Base-by-base conservation (phyloP, 1,140 invertebrate species). In the Hydropsyche tenuis region DNA sequence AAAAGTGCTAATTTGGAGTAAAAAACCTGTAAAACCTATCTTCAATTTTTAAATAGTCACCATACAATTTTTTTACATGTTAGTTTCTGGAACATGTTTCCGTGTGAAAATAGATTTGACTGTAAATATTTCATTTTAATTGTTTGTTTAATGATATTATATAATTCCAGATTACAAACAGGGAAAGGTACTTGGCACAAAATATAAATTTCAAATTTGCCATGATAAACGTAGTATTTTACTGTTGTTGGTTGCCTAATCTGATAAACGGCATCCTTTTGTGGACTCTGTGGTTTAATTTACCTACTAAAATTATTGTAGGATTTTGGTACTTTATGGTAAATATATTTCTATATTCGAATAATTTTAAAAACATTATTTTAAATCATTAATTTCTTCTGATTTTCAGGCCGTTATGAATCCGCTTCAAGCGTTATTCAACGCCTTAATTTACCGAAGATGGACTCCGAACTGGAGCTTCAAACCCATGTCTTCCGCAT, bases 201-300 rank as follows among this genome's bases (percentile, higher is more conserved):
- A 86, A 88, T 0, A 83, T 94, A 20, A 88, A 86, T 82, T 78
- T 91, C 0, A 93, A 93, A 82, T 94, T 94, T 82, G 88, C 88
- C 12, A 82, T 91, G 11, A 94, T 93, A 48, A 93, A 92, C 82
- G 78, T 90, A 0, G 91, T 90, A 1, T 94, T 93, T 81, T 94
- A 93, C 79, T 74, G 93, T 18, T 94, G 93, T 79, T 94, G 93
- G 93, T 73, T 92, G 46, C 92, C 93, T 11, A 94, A 94, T 84
- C 80, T 94, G 16, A 83, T 94, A 5, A 94, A 93, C 81, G 91
- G 90, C 7, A 80, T 93, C 60, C 79, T 94, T 11, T 79, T 94
- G 5, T 94, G 92, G 92, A 89, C 87, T 0, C 84, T 91, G 72
- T 94, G 92, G 92, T 89, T 90, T 75, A 83, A 90, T 72, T 84